Base-by-base conservation (phyloP, 2,797 vertebrate genomes). In the Rallus crepitans region DNA sequence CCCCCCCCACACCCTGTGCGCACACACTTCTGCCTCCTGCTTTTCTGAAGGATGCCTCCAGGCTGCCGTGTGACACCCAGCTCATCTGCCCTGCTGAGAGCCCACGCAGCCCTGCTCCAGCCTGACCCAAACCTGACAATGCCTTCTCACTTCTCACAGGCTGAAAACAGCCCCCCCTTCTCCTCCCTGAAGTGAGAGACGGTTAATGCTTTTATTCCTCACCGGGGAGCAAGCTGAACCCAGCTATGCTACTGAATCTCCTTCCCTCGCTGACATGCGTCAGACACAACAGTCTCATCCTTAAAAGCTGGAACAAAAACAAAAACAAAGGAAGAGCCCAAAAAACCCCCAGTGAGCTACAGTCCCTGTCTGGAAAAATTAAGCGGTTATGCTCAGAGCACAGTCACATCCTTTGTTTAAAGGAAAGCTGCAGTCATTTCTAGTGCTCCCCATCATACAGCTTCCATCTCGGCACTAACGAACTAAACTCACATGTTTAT, bases 11-110 rank as follows among this genome's bases (percentile, higher is more conserved):
- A 23, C n/a, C 40, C 63, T 1, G 35, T 2, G 39, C 57, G 4
- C 87, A 21, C 39, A 15, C 82, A 21, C 69, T 68, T 52, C 18
- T 65, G 81, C 50, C 87, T 80, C 55, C 13, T 61, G 45, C 86
- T n/a, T 52, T 90, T 42, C 42, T 7, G 2, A 21, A 16, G 5
- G 17, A 4, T 95, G 96, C 93, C 97, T 82, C 18, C 95, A 72
- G 97, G 97, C 96, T 95, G 96, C 95, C 70, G 66, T 86, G 95
- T 57, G 96, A 71, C 92, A 95, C 91, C 78, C 89, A 50, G 88
- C 76, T 65, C 19, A 65, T 73, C 50, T 14, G 35, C 65, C 95
- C 95, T 88, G 93, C 81, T 31, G 55, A 12, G 85, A 85, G 84
- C 15, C 25, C 39, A 7, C 7, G 3, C 66, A 57, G 47, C 50